Evolutionary conservation across 2,113 vertebrate species (phyloP).

Genomic region (Albula glossodonta): DNA sequence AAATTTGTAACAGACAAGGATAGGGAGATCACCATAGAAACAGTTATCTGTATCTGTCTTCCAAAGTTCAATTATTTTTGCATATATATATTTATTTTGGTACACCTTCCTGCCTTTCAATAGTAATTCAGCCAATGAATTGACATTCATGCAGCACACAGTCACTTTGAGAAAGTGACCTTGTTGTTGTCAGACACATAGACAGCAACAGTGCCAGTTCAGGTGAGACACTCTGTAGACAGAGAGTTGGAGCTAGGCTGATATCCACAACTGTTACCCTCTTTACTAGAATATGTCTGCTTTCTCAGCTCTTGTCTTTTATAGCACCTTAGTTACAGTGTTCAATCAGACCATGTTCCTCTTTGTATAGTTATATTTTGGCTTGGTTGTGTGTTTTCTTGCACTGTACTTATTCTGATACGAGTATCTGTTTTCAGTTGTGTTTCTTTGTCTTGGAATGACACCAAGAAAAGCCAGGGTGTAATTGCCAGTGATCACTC

Average conservation of each 20-base stretch:
- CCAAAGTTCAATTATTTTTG: background rate
- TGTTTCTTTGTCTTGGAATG: background rate
- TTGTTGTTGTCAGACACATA: background rate
- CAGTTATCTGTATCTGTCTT: background rate
- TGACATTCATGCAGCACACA: background rate
- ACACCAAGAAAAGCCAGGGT: background rate
- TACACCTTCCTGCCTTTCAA: background rate
- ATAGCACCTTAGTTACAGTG: background rate
- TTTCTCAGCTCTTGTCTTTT: background rate
- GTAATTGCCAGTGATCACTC: background rate
- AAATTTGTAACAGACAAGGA: background rate
- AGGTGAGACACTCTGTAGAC: too few species aligned
- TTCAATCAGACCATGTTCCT: background rate
- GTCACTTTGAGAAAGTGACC: background rate
- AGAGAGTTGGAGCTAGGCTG: background rate
- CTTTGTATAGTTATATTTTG: background rate
- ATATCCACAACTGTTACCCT: background rate
- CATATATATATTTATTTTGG: background rate
- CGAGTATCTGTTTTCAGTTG: background rate
- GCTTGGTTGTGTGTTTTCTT: background rate
- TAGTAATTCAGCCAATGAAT: background rate
- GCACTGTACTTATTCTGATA: background rate
- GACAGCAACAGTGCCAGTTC: too few species aligned
- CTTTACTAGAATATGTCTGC: background rate
- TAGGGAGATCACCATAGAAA: background rate